phyloP scores from a whole-genome alignment of 2,113 vertebrate species.

The Dolichotis patagonum region DNA sequence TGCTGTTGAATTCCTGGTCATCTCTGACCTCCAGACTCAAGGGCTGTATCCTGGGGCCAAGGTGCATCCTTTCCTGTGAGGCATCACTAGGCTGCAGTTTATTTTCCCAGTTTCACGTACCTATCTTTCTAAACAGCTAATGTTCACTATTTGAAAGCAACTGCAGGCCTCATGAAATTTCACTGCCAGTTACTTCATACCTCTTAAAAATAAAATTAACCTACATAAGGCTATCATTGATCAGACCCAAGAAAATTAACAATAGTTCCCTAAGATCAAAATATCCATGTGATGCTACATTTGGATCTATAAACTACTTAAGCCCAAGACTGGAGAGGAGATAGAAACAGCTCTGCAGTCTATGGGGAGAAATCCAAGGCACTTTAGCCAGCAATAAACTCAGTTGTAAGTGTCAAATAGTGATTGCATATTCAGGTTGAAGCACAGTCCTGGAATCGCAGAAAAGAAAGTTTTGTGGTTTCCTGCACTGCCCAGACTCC shows the following conservation, averaged over 20 bases:
- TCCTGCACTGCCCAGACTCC: neutral
- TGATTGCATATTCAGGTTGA: neutral
- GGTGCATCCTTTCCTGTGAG: no score
- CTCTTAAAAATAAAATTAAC: neutral
- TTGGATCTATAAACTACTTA: constrained; percentile 5
- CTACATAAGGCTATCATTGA: neutral
- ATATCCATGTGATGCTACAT: neutral
- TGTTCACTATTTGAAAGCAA: neutral
- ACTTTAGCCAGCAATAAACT: neutral
- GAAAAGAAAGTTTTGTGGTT: neutral
- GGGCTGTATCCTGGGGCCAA: no score
- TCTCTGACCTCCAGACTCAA: neutral
- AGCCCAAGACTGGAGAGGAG: neutral
- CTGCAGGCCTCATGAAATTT: neutral
- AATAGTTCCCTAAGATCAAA: neutral
- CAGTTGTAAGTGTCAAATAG: neutral
- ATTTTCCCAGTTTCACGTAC: neutral
- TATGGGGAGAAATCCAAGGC: neutral
- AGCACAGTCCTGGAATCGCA: neutral
- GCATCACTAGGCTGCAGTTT: neutral
- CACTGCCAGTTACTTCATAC: neutral
- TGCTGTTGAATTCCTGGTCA: neutral
- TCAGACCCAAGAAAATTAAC: neutral
- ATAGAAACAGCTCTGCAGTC: neutral
- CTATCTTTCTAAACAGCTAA: neutral